Percentiles rank a stretch among this genome's conserved stretches.
Evolutionary conservation across 1,140 invertebrate species (phyloP).

Genomic region (Drosophila navojoa): DNA sequence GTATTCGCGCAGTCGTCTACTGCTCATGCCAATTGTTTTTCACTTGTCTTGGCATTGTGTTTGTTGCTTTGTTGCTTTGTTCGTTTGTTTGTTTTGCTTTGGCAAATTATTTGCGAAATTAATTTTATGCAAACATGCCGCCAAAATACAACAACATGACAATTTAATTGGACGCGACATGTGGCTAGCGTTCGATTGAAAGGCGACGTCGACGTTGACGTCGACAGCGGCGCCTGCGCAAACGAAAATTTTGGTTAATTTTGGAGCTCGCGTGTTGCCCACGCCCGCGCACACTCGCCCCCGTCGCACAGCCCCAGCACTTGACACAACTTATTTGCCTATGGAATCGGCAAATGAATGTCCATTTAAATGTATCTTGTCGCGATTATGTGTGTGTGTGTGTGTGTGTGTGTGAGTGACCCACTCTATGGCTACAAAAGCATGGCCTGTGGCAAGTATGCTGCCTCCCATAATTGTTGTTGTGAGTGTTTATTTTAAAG

Average conservation of each 20-base stretch:
- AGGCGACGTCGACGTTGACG: neutral
- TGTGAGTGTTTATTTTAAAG: constrained; percentile 71
- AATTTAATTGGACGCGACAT: constrained; percentile 82
- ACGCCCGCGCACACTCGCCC: constrained; percentile 47
- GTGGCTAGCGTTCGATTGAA: constrained; percentile 57
- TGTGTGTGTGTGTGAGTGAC: constrained; percentile 38
- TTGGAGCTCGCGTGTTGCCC: constrained; percentile 66
- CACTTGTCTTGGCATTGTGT: constrained; percentile 32
- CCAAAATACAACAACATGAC: constrained; percentile 80
- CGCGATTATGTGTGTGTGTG: constrained; percentile 39
- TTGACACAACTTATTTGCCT: constrained; percentile 8
- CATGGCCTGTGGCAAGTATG: constrained; percentile 44
- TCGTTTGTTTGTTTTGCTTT: constrained; percentile 59
- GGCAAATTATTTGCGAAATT: constrained; percentile 81
- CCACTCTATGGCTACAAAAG: constrained; percentile 59
- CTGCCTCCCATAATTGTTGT: constrained; percentile 29
- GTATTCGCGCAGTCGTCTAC: neutral
- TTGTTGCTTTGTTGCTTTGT: constrained; percentile 39
- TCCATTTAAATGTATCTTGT: constrained; percentile 73
- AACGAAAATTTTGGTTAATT: constrained; percentile 73
- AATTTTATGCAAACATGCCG: constrained; percentile 82
- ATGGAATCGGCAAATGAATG: constrained; percentile 40
- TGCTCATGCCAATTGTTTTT: neutral
- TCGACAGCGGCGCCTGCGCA: constrained; percentile 66
- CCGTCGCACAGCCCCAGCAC: neutral